Evolutionary conservation across 2,888 invertebrate genomes (phyloP), one percentile per base, ranked within the genome.

Genomic region (Cephus sareptanus): DNA sequence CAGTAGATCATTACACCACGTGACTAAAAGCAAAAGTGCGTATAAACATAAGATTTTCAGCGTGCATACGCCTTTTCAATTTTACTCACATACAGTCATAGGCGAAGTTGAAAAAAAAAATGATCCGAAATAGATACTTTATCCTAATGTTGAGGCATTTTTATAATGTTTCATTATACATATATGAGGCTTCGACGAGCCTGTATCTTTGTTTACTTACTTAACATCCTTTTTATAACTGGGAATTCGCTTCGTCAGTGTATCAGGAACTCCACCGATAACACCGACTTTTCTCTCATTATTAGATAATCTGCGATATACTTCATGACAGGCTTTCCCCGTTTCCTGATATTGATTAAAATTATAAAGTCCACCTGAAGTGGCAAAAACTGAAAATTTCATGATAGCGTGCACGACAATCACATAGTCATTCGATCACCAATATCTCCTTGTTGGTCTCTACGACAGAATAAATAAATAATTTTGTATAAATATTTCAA

Each of bases 211-310:
- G 9, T 23, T 56, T 23, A 23, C 56, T 15, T 23, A 56, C 56
- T 23, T 56, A 56, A 56, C 9, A 56, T 56, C 56, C 15, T 56
- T 56, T 9, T 56, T 56, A 56, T 56, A 56, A 56, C 56, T 56
- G 2, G 56, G 56, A 56, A 56, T 56, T 56, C 56, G 56, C 1
- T 15, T 23, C 23, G 9, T 56, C 56, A 56, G 23, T 56, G 23
- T 9, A 15, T 56, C 56, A 0, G 56, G 56, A 74, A 81, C 74
- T 15, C 85, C 84, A 0, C 87, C 87, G n/a, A 87, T 79, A 9
- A 88, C 82, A 6, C 83, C 85, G 69, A 79, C 83, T 76, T 87
- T 88, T 12, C 88, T 79, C 56, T 56, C 56, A 9, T 79, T 76
- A 71, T 81, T 80, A 0, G 83, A 80, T 13, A 87, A 70, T 71